phyloP scores from a whole-genome alignment of 2,797 vertebrate genomes.

The Argya squamiceps region DNA sequence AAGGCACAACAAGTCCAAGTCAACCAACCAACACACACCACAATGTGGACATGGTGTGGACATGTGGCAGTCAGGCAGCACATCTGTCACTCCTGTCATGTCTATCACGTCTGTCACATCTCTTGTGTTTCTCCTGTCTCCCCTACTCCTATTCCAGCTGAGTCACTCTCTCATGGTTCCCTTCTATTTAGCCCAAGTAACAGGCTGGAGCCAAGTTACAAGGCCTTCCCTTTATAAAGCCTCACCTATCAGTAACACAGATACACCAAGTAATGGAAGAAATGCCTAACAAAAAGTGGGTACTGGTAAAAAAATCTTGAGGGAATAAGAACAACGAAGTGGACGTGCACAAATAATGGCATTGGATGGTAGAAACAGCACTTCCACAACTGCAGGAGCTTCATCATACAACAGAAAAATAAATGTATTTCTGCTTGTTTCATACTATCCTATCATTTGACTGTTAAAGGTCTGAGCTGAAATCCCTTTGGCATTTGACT shows the following conservation, averaged over 20 bases:
- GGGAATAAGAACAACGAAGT: neutral
- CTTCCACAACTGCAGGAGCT: neutral
- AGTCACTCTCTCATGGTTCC: too few relatives aligned
- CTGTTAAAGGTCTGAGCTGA: neutral
- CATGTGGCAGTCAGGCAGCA: neutral
- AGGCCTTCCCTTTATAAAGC: neutral
- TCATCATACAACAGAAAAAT: neutral
- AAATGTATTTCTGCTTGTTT: neutral
- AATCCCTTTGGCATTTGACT: neutral
- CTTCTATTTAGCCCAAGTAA: neutral
- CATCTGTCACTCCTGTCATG: too few relatives aligned
- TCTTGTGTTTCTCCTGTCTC: neutral
- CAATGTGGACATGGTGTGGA: neutral
- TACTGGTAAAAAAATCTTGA: neutral
- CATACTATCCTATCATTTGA: neutral
- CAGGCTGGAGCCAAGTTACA: too few relatives aligned
- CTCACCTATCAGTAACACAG: fast-evolving
- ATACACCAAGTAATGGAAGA: neutral
- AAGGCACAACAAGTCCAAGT: too few relatives aligned
- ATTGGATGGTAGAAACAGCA: neutral
- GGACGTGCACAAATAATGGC: neutral
- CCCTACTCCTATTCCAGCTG: neutral
- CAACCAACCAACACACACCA: neutral
- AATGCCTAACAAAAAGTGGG: neutral
- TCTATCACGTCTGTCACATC: too few relatives aligned